Evolutionary conservation across 2,888 invertebrate species (phyloP), one percentile per base, ranked within the genome.

Genomic region (Incurvaria masculella): DNA sequence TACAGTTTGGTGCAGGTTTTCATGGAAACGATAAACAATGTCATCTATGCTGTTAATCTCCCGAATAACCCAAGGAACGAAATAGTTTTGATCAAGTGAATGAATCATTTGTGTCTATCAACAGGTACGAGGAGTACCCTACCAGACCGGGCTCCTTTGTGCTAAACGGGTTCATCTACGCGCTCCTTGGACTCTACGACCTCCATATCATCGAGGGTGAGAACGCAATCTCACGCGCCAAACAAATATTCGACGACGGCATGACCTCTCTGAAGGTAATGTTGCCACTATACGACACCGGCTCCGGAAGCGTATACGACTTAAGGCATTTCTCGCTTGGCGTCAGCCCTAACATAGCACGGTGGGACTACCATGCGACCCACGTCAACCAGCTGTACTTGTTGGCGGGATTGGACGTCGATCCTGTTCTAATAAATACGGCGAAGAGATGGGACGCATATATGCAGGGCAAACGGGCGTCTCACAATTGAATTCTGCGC

Each of bases 351-450:
- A 99, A 99, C 69, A 80, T 97, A 52, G 99, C 99, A 0, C 81
- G 99, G 49, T 97, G 98, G 96, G 99, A 99, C 66, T 99, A 99
- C 69, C 99, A 99, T 72, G 93, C 96, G 0, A 97, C 97, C 0
- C 99, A 99, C 67, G 90, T 99, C 20, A 97, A 97, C 76, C 97
- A 99, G 64, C 81, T 97, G 53, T 84, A 98, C 53, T 80, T 96
- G 49, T 74, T 98, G 20, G 88, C 89, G 38, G 91, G 94, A 1
- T 85, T 98, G 42, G 93, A 94, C 56, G 83, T 83, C 49, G 92
- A 94, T 59, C 87, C 90, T 1, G 78, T 96, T 48, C 84, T 96
- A 53, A 80, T 86, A 16, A 83, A 85, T 47, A 94, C 94, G 1
- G 96, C 95, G 1, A 88, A 90, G 59, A 73, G 97, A 47, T 97